Conservation (phyloP, 2,113 vertebrate species). For the Mohoua ochrocephala region DNA sequence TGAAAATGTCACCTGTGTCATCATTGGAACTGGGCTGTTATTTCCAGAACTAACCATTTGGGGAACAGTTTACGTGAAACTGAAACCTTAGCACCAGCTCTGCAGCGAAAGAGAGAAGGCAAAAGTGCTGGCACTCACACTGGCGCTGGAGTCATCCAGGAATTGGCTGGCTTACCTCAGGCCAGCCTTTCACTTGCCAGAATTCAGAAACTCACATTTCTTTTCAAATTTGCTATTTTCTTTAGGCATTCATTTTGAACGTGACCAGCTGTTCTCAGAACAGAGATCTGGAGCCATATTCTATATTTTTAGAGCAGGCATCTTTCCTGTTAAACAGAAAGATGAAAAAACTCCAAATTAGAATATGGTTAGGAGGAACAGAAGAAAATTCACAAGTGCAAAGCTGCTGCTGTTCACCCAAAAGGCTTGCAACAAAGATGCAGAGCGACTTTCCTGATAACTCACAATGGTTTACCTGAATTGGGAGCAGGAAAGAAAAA, state of each 20-base stretch:
- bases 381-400: conserved; percentile 48
- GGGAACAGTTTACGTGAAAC: conserved; percentile 27
- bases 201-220: conserved; percentile 45
- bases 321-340: conserved; percentile 64
- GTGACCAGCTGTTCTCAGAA: conserved; percentile 67
- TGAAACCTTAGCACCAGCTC: conserved; percentile 58
- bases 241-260: conserved; percentile 63
- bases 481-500: neutral
- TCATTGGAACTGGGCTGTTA: conserved; percentile 58
- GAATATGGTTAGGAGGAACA: conserved; percentile 43
- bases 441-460: neutral
- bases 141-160: conserved; percentile 35
- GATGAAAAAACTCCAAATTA: conserved; percentile 63
- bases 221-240: conserved; percentile 64
- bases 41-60: conserved; percentile 65
- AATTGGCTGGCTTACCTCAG: conserved; percentile 54
- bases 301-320: conserved; percentile 63
- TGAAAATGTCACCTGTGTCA: conserved; percentile 67
- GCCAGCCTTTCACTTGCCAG: conserved; percentile 46
- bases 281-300: conserved; percentile 59
- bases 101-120: conserved; percentile 26
- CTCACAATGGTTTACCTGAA: neutral
- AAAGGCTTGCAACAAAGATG: conserved; percentile 10
- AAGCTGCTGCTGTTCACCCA: conserved; percentile 48
- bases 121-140: conserved; percentile 42